Evolutionary conservation across 2,113 vertebrate species (phyloP).

Genomic region (Corythaeola cristata): DNA sequence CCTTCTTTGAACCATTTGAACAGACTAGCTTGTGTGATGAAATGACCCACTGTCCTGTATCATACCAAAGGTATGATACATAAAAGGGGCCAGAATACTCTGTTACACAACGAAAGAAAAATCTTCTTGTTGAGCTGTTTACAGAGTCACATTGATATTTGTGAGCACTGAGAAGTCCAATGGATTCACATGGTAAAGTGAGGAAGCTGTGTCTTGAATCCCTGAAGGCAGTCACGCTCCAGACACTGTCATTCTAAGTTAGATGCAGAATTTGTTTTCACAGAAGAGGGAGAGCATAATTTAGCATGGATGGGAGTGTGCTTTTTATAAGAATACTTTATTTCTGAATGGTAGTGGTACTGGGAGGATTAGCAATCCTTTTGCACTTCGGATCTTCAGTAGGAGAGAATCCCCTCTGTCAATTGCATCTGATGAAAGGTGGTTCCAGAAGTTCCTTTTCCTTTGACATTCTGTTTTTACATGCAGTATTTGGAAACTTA

Average conservation of each 20-base stretch:
- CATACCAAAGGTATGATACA: background rate
- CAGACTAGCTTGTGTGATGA: background rate
- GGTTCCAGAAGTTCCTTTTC: background rate
- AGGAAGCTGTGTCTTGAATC: background rate
- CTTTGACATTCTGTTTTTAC: background rate
- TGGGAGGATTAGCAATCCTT: background rate
- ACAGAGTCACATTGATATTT: background rate
- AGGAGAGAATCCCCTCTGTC: background rate
- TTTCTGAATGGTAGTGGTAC: background rate
- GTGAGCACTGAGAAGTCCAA: background rate
- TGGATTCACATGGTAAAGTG: background rate
- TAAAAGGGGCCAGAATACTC: background rate
- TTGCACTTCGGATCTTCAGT: background rate
- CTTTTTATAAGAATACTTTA: background rate
- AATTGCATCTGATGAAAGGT: background rate
- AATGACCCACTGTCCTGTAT: background rate
- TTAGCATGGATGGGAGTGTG: background rate
- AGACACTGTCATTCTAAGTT: background rate
- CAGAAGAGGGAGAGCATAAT: background rate
- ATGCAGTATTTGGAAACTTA: background rate
- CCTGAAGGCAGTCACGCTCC: background rate
- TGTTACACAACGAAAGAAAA: background rate
- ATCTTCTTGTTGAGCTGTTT: background rate
- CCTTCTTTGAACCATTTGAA: background rate
- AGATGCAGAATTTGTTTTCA: background rate